Evolutionary conservation across 2,113 vertebrate genomes (phyloP), one percentile per base, ranked within the genome.

Genomic region (Amphiprion percula): DNA sequence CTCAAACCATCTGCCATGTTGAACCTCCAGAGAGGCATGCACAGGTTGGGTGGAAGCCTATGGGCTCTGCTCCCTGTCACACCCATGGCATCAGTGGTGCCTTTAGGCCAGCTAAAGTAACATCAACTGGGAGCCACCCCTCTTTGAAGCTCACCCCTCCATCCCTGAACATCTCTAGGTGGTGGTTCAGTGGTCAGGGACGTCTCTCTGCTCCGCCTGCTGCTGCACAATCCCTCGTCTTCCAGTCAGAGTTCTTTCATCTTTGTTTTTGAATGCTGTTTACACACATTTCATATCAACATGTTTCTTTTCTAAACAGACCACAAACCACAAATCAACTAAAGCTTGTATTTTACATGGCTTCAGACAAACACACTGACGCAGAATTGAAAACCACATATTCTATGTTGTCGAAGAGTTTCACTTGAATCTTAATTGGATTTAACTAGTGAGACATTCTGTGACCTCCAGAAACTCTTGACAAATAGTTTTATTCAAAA

Each of bases 261-360:
- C 77, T 78, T 81, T 80, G 68, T 76, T 80, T 80, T 67, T 78
- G 23, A 62, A 66, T 5, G 4, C 47, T 74, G 62, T 80, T 77
- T 68, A 68, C 46, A 49, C 55, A 64, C 15, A 69, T 80, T 80
- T 80, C 58, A 54, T 30, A 33, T 62, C 72, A 79, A 41, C 66
- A 58, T 75, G 23, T 54, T 71, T 76, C 37, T 71, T 59, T 79
- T 12, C 30, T 11, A 62, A 63, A 58, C 59, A 81, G 54, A 77
- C 15, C 53, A 69, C 66, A 44, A 39, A 53, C 39, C 54, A 77
- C 46, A 64, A n/a, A 69, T 60, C 53, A 74, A n/a, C 52, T 28
- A 28, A 58, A 52, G 4, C 52, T 17, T 15, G 16, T 11, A 65
- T 63, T 54, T 74, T 50, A 24, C 26, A 62, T 66, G 37, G n/a